A percentile compares a stretch with the other conserved stretches of the same genome.
Conservation (phyloP, 2,888 invertebrate genomes). For the Seira musarum region DNA sequence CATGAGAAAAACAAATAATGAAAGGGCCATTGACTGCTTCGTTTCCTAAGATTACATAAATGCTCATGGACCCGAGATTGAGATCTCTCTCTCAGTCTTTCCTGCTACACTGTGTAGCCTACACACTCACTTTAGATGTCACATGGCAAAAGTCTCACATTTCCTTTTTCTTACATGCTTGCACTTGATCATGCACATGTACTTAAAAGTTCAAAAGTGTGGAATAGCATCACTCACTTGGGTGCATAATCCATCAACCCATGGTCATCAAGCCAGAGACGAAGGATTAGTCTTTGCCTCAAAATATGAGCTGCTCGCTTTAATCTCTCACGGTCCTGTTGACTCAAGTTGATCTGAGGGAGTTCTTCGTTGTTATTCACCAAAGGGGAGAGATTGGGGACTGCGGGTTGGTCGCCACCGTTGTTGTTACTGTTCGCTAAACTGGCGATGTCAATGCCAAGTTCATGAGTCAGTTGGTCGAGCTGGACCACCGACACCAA, state of each 20-base stretch:
- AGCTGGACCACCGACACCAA: constrained; percentile 86
- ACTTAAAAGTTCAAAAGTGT: constrained; percentile 5
- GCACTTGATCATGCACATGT: neutral
- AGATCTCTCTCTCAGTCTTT: no score
- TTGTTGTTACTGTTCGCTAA: constrained; percentile 38
- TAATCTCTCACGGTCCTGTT: constrained; percentile 86
- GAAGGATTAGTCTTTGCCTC: constrained; percentile 87
- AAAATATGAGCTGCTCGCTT: constrained; percentile 86
- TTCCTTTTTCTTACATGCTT: neutral
- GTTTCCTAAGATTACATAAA: no score
- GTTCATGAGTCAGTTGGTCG: constrained; percentile 73
- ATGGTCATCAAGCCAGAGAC: constrained; percentile 82
- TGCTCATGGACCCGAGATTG: no score
- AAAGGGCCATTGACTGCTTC: constrained; percentile 4
- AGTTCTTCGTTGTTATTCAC: constrained; percentile 28
- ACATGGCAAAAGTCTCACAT: no score
- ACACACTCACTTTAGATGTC: no score
- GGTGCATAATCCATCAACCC: constrained; percentile 72
- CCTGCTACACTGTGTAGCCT: no score
- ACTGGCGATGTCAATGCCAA: constrained; percentile 53
- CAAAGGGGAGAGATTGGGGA: constrained; percentile 6
- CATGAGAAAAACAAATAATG: neutral
- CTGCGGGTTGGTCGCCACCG: constrained; percentile 15
- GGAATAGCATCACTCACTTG: constrained; percentile 72
- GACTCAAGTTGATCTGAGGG: constrained; percentile 83